A percentile compares a stretch with the other conserved stretches of the same genome.
Evolutionary conservation across 2,113 vertebrate species (phyloP).

Genomic region (Sapayoa aenigma): DNA sequence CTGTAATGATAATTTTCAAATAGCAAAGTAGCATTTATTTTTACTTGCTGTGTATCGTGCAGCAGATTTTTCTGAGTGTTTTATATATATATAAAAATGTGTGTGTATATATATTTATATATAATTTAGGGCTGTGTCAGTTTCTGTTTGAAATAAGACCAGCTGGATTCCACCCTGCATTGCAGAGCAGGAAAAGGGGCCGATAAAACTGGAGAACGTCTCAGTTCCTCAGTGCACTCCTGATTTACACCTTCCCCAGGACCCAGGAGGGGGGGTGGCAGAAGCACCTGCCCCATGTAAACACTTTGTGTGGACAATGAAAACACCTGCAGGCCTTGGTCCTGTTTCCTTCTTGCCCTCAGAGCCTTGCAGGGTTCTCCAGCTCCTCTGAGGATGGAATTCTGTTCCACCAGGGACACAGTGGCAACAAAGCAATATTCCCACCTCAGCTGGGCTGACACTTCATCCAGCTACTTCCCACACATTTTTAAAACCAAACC

Average conservation of each 20-base stretch:
- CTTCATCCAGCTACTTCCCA: neutral
- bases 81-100: neutral
- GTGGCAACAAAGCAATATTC: neutral
- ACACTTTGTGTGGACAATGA: neutral
- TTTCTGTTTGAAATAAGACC: neutral
- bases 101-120: neutral
- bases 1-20: neutral
- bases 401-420: neutral
- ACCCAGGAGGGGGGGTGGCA: neutral
- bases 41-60: neutral
- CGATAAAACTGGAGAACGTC: neutral
- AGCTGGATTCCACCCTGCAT: neutral
- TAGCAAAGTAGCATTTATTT: neutral
- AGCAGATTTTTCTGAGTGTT: neutral
- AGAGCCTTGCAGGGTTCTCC: neutral
- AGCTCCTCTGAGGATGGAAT: neutral
- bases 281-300: neutral
- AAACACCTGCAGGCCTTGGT: neutral
- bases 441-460: neutral
- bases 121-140: neutral
- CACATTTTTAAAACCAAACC: neutral
- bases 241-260: neutral
- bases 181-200: neutral
- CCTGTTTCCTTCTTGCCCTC: neutral
- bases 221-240: neutral